phyloP scores from a whole-genome alignment of 1,140 invertebrate species.

The Bombus soroeensis region DNA sequence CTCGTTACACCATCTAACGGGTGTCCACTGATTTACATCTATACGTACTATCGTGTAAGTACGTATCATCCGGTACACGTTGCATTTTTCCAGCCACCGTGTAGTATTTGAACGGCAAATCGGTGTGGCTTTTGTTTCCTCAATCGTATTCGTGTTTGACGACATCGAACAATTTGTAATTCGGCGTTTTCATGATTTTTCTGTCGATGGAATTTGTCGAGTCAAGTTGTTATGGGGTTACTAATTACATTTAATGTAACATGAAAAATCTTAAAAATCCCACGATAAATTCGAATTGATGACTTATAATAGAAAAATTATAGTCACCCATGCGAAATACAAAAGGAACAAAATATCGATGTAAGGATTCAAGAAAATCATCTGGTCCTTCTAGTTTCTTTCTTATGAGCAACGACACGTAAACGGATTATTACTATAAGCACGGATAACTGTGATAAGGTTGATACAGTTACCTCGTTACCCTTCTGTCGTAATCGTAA shows the following conservation, averaged over 20 bases:
- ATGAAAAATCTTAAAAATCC: background rate
- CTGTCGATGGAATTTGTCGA: background rate
- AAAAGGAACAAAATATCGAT: background rate
- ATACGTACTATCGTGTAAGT: background rate
- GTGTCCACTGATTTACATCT: slow-evolving; percentile 58
- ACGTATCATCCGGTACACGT: background rate
- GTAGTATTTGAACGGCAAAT: background rate
- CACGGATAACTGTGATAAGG: slow-evolving; percentile 53
- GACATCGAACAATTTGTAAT: background rate
- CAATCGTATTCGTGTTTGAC: background rate
- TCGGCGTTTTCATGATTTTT: background rate
- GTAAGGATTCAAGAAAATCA: background rate
- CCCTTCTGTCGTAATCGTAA: slow-evolving; percentile 67
- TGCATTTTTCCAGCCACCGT: background rate
- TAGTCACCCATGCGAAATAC: background rate
- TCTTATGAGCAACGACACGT: background rate
- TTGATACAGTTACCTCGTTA: slow-evolving; percentile 69
- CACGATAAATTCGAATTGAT: background rate
- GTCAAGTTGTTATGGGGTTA: too few species aligned
- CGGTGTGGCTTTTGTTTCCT: slow-evolving; percentile 1
- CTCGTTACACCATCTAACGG: slow-evolving; percentile 64
- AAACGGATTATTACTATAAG: slow-evolving; percentile 46
- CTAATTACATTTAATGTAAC: background rate
- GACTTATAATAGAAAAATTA: background rate
- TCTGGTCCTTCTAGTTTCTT: background rate